Evolutionary conservation across 2,797 vertebrate genomes (phyloP).

Genomic region (Hoplostethus mediterraneus): DNA sequence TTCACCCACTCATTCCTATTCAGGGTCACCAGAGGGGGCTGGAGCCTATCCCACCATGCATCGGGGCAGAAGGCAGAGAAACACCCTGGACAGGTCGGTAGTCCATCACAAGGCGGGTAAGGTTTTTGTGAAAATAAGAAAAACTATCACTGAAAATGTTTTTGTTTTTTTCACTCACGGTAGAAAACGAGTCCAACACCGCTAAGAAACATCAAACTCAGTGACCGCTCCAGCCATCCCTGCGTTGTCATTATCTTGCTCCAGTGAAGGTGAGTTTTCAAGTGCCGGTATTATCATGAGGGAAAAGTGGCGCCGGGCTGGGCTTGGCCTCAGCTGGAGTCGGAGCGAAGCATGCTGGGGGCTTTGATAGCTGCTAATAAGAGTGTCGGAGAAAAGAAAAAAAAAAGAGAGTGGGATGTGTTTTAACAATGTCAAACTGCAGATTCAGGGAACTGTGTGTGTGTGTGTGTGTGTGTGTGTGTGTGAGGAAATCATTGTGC

Average conservation of each 20-base stretch:
- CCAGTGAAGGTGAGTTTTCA: conserved; percentile 38
- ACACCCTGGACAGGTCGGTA: no score
- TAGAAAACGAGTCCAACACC: neutral
- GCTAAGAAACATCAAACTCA: conserved; percentile 5
- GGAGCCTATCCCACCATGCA: no score
- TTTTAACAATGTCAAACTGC: conserved; percentile 25
- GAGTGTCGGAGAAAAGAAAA: neutral
- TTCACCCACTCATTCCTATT: no score
- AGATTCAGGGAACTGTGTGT: neutral
- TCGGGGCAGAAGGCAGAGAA: no score
- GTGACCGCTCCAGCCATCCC: conserved; percentile 9
- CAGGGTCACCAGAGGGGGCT: no score
- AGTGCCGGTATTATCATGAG: conserved; percentile 25
- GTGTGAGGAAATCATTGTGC: conserved; percentile 14
- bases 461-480: neutral
- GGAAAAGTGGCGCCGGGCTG: conserved; percentile 3
- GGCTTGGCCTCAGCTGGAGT: conserved; percentile 1
- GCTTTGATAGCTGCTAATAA: conserved; percentile 46
- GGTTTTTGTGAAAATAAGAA: no score
- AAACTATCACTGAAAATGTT: no score
- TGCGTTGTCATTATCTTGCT: conserved; percentile 29
- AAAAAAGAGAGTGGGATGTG: neutral
- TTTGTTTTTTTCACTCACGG: neutral
- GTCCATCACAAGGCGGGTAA: no score
- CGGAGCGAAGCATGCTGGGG: conserved; percentile 6